Base-by-base conservation (phyloP, 1,140 invertebrate species). In the Heliconius eleuchia region DNA sequence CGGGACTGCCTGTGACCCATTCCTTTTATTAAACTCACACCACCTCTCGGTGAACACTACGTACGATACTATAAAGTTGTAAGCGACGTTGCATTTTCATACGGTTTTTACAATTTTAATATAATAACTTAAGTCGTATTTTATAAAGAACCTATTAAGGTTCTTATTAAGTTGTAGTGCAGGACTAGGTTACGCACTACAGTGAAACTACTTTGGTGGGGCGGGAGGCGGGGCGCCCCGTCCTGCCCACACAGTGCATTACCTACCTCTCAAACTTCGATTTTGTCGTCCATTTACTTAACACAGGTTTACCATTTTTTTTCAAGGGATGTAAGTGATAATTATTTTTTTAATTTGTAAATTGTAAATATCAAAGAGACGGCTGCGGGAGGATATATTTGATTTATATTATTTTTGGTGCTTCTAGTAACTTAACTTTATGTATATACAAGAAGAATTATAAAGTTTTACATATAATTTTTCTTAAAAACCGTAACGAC, bases 181-280 rank as follows among this genome's bases (percentile, higher is more conserved):
- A 30, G 23, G 3, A 16, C 27, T 27, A 23, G 3, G 27, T 13
- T 37, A 66, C 46, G 73, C 46, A 79, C 39, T 74, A 50, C 60
- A 39, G 39, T 76, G 39, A 76, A 46, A 27, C 74, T 75, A 76
- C 9, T 27, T 23, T 1, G 9, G 27, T 70, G 11, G 55, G 74
- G 57, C 60, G 74, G 74, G 70, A 76, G 74, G 74, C 60, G 74
- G 74, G 30, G 74, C 30, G 57, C 19, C 13, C 1, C 57, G 60
- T 70, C 23, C 57, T 30, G 39, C 74, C 74, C 39, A 50, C 37
- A 66, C 11, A 27, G 23, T 30, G 60, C 60, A 30, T 16, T 46
- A 30, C 60, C 11, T 66, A 13, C 60, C 9, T 57, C 60, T 66
- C 60, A 30, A 57, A 66, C 27, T 27, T 66, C 27, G 23, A 11